These are phyloP conservation scores for Helostoma temminkii DNA, from an alignment of 2,797 vertebrate species.

Conservation along the genomic window DNA sequence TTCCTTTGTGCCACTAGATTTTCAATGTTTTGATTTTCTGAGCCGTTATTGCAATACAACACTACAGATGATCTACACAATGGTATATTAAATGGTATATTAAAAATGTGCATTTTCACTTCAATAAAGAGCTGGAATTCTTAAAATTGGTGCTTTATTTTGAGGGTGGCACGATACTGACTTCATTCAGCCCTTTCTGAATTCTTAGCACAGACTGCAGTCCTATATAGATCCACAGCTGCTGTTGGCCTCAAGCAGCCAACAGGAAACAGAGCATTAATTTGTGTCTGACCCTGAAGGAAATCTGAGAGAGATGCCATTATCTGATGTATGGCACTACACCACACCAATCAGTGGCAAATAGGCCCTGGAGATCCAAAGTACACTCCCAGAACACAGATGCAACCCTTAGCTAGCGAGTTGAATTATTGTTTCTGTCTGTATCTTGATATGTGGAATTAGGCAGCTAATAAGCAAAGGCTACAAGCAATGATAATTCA, in stretches of 20 bases:
- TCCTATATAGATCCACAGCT: conserved; percentile 61
- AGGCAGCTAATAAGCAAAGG: conserved; percentile 36
- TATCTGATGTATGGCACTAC: conserved; percentile 75
- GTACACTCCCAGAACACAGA: conserved; percentile 58
- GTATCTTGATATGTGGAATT: conserved; percentile 63
- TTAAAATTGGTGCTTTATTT: conserved; percentile 26
- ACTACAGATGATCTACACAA: background rate
- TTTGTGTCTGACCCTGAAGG: conserved; percentile 82
- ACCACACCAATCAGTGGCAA: conserved; percentile 74
- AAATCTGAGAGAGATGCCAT: conserved; percentile 82
- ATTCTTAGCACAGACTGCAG: conserved; percentile 28
- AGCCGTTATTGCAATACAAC: background rate
- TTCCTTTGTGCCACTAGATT: too few relatives aligned
- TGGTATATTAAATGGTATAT: too few relatives aligned
- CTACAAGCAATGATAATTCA: conserved; percentile 32
- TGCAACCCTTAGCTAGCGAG: conserved; percentile 44
- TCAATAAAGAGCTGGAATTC: conserved; percentile 18
- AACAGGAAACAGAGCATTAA: conserved; percentile 78
- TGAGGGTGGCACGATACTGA: conserved; percentile 12
- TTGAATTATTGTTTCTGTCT: conserved; percentile 60
- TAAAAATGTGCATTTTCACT: background rate
- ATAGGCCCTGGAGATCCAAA: conserved; percentile 73
- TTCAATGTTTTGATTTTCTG: too few relatives aligned
- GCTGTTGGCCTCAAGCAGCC: conserved; percentile 69
- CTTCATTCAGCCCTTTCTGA: conserved; percentile 21